Conservation (phyloP, 2,888 invertebrate genomes). For the Ceriagrion tenellum region DNA sequence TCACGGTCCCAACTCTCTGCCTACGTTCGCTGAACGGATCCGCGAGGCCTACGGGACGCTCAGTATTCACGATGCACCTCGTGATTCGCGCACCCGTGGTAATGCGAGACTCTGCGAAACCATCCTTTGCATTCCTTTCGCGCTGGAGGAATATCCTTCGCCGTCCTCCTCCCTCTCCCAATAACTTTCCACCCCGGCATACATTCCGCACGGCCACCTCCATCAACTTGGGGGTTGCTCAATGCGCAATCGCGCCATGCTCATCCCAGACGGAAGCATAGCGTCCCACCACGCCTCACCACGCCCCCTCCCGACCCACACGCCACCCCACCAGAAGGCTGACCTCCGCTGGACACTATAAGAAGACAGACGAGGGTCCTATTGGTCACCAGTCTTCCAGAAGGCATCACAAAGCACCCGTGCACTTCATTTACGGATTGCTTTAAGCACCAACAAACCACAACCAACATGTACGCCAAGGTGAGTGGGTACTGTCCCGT, state of each 20-base stretch:
- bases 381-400: slow-evolving; percentile 41
- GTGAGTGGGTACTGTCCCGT: not conserved
- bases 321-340: not conserved
- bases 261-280: not conserved
- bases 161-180: not conserved
- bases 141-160: not conserved
- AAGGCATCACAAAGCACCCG: slow-evolving; percentile 34
- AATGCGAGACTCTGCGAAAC: not conserved
- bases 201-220: not conserved
- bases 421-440: not conserved
- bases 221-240: not conserved
- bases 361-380: not conserved
- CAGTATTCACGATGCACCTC: not conserved
- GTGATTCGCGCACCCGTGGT: not conserved
- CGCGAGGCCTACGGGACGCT: not conserved
- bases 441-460: slow-evolving; percentile 28
- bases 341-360: not conserved
- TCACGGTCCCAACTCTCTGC: not conserved
- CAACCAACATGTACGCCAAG: slow-evolving; percentile 58
- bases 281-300: no score
- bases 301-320: not conserved
- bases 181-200: not conserved
- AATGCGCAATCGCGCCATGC: not conserved
- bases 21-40: not conserved
- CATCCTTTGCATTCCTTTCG: not conserved